Evolutionary conservation across 1,140 invertebrate genomes (phyloP).

Genomic region (Heliconius nattereri): DNA sequence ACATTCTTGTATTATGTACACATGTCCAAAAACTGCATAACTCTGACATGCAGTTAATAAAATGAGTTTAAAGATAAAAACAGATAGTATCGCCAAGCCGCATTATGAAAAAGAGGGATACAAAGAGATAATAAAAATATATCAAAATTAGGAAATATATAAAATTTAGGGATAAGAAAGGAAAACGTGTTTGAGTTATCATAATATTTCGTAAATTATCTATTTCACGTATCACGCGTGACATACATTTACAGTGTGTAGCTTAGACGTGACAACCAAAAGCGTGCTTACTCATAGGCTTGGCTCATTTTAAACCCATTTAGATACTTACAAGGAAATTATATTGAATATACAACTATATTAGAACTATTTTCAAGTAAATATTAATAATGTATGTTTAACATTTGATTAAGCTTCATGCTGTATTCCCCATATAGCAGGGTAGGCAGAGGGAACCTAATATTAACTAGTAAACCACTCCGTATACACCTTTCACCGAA

Average conservation of each 20-base stretch:
- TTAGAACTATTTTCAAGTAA: too few relatives aligned
- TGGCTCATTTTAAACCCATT: neutral
- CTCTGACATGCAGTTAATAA: too few relatives aligned
- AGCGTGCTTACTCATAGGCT: neutral
- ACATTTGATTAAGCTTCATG: too few relatives aligned
- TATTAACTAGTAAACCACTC: too few relatives aligned
- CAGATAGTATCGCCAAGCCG: neutral
- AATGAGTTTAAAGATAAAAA: too few relatives aligned
- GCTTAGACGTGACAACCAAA: neutral
- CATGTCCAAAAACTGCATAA: too few relatives aligned
- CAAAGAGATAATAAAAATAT: neutral
- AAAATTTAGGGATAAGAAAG: neutral
- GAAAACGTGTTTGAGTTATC: neutral
- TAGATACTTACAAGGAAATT: neutral
- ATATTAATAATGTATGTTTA: too few relatives aligned
- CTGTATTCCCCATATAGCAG: too few relatives aligned
- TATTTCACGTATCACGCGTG: slow-evolving; percentile 4
- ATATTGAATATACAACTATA: neutral
- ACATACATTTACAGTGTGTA: neutral
- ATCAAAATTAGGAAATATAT: neutral
- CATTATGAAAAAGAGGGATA: neutral
- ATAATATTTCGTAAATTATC: neutral
- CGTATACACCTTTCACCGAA: too few relatives aligned
- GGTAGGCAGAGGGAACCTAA: too few relatives aligned
- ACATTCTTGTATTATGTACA: too few relatives aligned